Conservation (phyloP, 2,113 vertebrate genomes). For the Toxotes chatareus region DNA sequence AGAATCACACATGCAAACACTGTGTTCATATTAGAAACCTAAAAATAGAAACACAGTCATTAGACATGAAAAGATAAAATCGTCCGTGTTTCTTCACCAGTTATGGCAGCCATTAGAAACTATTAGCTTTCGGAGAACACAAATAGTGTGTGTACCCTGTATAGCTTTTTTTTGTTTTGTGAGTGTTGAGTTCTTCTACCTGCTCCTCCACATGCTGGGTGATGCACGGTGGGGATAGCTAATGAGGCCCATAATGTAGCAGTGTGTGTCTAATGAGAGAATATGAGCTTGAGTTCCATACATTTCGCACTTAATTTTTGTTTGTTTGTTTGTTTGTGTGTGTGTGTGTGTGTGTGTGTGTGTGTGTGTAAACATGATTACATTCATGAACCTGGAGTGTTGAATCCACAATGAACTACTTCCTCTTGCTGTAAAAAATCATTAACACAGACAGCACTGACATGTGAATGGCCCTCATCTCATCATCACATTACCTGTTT, state of each 20-base stretch:
- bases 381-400: constrained; percentile 21
- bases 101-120: constrained; percentile 40
- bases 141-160: constrained; percentile 26
- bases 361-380: constrained; percentile 34
- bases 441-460: not conserved
- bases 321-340: constrained; percentile 2
- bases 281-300: constrained; percentile 56
- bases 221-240: constrained; percentile 68
- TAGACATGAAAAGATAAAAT: constrained; percentile 35
- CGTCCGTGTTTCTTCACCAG: constrained; percentile 16
- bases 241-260: constrained; percentile 76
- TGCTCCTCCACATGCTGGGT: constrained; percentile 58
- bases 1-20: constrained; percentile 44
- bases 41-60: constrained; percentile 55
- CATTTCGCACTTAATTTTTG: constrained; percentile 40
- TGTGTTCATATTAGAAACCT: constrained; percentile 25
- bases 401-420: constrained; percentile 4
- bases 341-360: constrained; percentile 12
- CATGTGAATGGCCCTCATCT: constrained; percentile 2
- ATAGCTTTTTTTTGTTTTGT: constrained; percentile 39
- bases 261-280: constrained; percentile 72
- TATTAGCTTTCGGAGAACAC: constrained; percentile 33
- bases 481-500: not conserved
- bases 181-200: constrained; percentile 35
- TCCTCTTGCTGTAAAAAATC: constrained; percentile 13